These are phyloP conservation scores for Drosophila helvetica DNA, from an alignment of 2,888 invertebrate species.

Conservation along the genomic window DNA sequence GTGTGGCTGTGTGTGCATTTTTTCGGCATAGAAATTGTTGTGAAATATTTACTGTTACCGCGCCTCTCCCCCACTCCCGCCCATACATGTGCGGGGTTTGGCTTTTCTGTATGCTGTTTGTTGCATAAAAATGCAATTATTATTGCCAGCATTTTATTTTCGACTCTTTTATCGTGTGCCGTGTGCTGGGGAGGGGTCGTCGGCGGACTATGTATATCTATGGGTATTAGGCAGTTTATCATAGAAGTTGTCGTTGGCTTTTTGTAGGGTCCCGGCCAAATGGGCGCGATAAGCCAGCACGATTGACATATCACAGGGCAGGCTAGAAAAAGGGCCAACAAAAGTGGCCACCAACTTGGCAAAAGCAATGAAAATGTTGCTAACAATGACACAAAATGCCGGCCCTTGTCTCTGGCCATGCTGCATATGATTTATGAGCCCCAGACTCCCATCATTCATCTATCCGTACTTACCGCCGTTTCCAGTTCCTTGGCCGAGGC, in stretches of 20 bases:
- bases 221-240: slow-evolving; percentile 45
- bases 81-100: not conserved
- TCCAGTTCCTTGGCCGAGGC: slow-evolving; percentile 89
- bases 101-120: slow-evolving; percentile 55
- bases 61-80: not conserved
- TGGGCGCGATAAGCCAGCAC: slow-evolving; percentile 47
- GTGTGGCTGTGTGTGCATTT: slow-evolving; percentile 35
- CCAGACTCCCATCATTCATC: slow-evolving; percentile 11
- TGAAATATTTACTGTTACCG: slow-evolving; percentile 63
- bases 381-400: slow-evolving; percentile 36
- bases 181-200: too few species aligned
- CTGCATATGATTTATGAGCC: slow-evolving; percentile 19
- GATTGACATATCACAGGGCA: slow-evolving; percentile 50
- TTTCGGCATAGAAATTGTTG: slow-evolving; percentile 62
- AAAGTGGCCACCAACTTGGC: slow-evolving; percentile 49
- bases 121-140: slow-evolving; percentile 72
- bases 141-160: slow-evolving; percentile 48
- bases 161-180: slow-evolving; percentile 1
- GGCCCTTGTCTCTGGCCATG: not conserved
- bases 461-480: slow-evolving; percentile 86
- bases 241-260: slow-evolving; percentile 20
- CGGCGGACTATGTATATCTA: slow-evolving; percentile 26
- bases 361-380: slow-evolving; percentile 61
- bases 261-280: slow-evolving; percentile 18
- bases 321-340: slow-evolving; percentile 22